Conservation (phyloP, 2,797 vertebrate species). For the Ibycter americanus region DNA sequence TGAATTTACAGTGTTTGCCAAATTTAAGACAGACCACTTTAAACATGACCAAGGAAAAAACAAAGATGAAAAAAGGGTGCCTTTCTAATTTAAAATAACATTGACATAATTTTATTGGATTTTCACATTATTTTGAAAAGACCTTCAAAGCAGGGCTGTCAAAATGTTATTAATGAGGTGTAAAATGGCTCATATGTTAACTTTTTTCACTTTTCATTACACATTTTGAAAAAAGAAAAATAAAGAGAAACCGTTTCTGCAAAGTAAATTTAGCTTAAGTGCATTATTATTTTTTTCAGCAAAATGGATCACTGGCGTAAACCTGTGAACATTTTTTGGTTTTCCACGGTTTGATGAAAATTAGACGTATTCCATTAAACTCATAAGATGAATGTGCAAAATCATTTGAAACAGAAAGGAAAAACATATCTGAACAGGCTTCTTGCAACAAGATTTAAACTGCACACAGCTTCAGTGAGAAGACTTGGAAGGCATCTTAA, state of each 20-base stretch:
- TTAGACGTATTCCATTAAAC: slow-evolving; percentile 2
- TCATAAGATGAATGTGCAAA: slow-evolving; percentile 17
- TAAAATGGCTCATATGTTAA: background rate
- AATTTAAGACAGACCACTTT: background rate
- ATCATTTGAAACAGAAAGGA: slow-evolving; percentile 29
- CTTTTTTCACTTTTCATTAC: background rate
- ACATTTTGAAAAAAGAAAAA: background rate
- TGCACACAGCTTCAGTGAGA: background rate
- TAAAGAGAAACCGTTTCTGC: background rate
- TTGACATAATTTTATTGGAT: background rate
- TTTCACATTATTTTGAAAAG: slow-evolving; percentile 3
- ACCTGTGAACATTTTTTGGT: background rate
- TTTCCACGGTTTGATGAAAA: slow-evolving; percentile 22
- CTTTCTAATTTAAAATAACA: slow-evolving; percentile 6
- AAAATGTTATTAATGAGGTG: slow-evolving; percentile 4
- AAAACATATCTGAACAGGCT: background rate
- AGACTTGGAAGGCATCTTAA: slow-evolving; percentile 13
- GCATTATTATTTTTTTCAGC: background rate
- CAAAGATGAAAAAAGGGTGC: background rate
- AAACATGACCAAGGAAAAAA: background rate
- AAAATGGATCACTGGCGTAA: background rate
- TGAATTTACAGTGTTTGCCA: background rate
- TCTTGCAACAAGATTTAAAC: slow-evolving; percentile 6
- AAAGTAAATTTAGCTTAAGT: background rate
- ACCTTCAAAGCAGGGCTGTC: background rate